A percentile compares a stretch with the other conserved stretches of the same genome.
Conservation (phyloP, 2,113 vertebrate species). For the Phalacrocorax brasilianus region DNA sequence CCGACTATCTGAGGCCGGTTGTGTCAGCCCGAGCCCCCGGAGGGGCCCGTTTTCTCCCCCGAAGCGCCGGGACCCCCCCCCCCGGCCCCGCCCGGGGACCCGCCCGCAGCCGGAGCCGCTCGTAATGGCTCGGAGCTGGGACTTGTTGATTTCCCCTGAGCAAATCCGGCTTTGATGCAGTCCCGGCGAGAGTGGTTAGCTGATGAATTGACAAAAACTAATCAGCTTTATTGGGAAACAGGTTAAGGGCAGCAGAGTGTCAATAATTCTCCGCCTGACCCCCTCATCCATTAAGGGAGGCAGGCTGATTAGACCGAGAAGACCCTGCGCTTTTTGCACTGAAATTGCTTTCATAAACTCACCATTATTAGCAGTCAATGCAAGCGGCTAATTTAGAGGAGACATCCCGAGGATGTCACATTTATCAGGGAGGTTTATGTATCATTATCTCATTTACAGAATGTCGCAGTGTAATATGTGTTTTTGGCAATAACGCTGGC, state of each 20-base stretch:
- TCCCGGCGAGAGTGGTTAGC: conserved; percentile 79
- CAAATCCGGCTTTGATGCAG: conserved; percentile 88
- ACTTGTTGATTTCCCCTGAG: conserved; percentile 98
- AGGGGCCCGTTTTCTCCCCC: neutral
- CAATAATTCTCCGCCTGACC: conserved; percentile 93
- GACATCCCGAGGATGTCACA: conserved; percentile 76
- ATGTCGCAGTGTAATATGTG: conserved; percentile 75
- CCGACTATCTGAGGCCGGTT: neutral
- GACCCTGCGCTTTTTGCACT: conserved; percentile 72
- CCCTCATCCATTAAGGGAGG: conserved; percentile 90
- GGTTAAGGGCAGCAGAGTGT: conserved; percentile 94
- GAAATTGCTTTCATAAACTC: conserved; percentile 86
- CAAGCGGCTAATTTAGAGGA: conserved; percentile 74
- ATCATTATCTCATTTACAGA: conserved; percentile 83
- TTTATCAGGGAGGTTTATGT: conserved; percentile 79
- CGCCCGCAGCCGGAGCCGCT: conserved; percentile 69
- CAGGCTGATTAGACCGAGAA: conserved; percentile 88
- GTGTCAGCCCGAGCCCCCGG: fast-evolving
- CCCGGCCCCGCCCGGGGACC: neutral
- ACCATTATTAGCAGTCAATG: conserved; percentile 80
- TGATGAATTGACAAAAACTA: conserved; percentile 98
- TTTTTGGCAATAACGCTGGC: conserved; percentile 74
- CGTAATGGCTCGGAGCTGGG: conserved; percentile 78
- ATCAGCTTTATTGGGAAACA: conserved; percentile 99
- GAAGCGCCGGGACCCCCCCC: fast-evolving